Conservation (phyloP, 92 coral and sea anemone genomes). For the Ricordea florida region DNA sequence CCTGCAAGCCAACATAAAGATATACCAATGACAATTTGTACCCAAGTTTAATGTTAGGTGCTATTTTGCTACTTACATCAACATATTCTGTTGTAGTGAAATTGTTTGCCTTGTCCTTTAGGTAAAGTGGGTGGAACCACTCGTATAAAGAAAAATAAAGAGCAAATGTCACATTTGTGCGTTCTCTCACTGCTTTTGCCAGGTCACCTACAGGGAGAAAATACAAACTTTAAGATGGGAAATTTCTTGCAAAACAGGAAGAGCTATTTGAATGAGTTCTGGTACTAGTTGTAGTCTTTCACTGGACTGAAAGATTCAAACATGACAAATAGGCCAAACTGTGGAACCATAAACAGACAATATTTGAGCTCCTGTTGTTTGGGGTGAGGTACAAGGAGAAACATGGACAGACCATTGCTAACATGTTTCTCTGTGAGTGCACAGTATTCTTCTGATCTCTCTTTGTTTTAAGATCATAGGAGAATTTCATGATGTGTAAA, state of each 20-base stretch:
- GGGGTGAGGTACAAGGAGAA: not conserved
- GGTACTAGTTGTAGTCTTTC: too few relatives aligned
- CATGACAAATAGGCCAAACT: not conserved
- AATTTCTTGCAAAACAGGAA: too few relatives aligned
- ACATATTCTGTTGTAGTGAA: conserved; percentile 77
- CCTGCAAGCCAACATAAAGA: too few relatives aligned
- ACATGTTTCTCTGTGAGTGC: not conserved
- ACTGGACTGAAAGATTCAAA: conserved; percentile 79
- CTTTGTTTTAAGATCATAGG: not conserved
- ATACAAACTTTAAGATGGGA: not conserved
- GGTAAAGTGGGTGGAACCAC: conserved; percentile 88
- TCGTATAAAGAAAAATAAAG: conserved; percentile 89
- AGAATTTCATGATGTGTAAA: too few relatives aligned
- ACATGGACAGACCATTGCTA: not conserved
- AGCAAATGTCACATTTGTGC: conserved; percentile 75
- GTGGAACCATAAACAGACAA: not conserved
- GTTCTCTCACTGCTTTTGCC: conserved; percentile 66
- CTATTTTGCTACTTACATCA: conserved; percentile 48
- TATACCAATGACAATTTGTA: too few relatives aligned
- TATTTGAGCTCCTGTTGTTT: not conserved
- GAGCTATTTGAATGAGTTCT: too few relatives aligned
- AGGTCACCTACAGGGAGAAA: conserved; percentile 65
- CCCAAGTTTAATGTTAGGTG: not conserved
- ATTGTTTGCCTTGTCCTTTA: conserved; percentile 63
- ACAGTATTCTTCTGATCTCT: too few relatives aligned